Evolutionary conservation across 2,888 invertebrate genomes (phyloP), one percentile per base, ranked within the genome.

Genomic region (Cryptops parisi): DNA sequence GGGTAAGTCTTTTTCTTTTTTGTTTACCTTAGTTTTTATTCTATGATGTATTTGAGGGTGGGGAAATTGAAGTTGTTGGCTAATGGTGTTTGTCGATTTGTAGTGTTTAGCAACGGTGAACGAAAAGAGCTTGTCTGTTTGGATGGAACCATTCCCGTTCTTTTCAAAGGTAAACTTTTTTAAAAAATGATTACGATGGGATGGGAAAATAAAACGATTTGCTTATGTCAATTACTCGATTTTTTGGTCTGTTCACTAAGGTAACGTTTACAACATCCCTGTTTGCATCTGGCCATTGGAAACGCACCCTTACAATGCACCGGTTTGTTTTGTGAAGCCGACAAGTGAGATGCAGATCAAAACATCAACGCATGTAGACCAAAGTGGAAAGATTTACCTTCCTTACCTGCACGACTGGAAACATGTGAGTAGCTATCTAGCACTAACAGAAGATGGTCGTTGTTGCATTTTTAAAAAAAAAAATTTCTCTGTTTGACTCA

Each of bases 341-440:
- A 98, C 98, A 3, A 65, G 81, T 27, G 87, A 86, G 60, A 98
- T 98, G 97, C 80, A 82, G 57, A 93, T 99, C 58, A 94, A 90
- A 74, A 82, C 87, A 17, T 94, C 94, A 12, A 82, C 82, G 71
- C 89, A 82, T 70, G 94, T 98, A 5, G 96, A 97, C 70, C 82
- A 82, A 64, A 90, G 84, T 71, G 98, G 98, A 33, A 90, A 90
- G 70, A 81, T 98, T 52, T 97, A 94, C 70, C 74, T 97, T 64
- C 97, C 97, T 1, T 98, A 91, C 73, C 74, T 99, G 56, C 90
- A 93, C 65, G 90, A 96, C 62, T 98, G 98, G 98, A 69, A 68
- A 62, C 63, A 52, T 25, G 47, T 59, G 48, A 61, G 59, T 56
- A 49, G 21, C 15, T 26, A 54, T 55, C 54, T 52, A 27, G 44